phyloP scores from a whole-genome alignment of 2,888 invertebrate species.

The Ochropleura plecta region DNA sequence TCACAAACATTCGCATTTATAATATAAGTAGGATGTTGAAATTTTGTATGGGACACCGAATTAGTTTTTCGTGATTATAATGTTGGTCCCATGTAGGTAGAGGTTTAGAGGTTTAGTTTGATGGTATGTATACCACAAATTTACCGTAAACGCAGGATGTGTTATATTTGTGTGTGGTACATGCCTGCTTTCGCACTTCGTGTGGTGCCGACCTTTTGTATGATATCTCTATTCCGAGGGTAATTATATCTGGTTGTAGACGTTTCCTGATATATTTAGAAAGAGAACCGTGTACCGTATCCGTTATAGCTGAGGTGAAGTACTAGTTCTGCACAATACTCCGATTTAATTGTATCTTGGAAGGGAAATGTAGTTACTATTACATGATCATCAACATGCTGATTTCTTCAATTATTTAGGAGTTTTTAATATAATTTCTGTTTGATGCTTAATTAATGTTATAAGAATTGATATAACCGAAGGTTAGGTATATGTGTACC shows the following conservation, averaged over 20 bases:
- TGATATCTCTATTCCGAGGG: neutral
- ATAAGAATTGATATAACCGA: too few species aligned
- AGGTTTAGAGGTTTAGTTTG: neutral
- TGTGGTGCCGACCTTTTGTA: neutral
- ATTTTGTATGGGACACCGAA: neutral
- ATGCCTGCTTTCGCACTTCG: neutral
- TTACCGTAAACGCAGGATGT: neutral
- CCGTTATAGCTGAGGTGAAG: slow-evolving; percentile 14
- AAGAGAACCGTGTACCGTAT: slow-evolving; percentile 25
- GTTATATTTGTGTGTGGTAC: neutral
- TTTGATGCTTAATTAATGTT: too few species aligned
- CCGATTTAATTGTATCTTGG: slow-evolving; percentile 15
- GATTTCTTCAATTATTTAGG: too few species aligned
- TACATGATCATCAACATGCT: too few species aligned
- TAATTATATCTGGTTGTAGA: slow-evolving; percentile 60
- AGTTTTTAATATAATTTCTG: too few species aligned
- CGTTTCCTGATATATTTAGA: slow-evolving; percentile 57
- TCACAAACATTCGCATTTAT: too few species aligned
- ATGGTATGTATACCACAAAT: neutral
- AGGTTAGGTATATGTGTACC: too few species aligned
- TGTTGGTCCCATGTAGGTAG: neutral
- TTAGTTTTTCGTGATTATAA: neutral
- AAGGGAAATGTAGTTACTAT: slow-evolving; percentile 1
- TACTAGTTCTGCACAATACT: slow-evolving; percentile 27
- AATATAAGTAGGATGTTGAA: neutral